phyloP scores from a whole-genome alignment of 1,140 invertebrate species.

The Sitobion miscanthi region DNA sequence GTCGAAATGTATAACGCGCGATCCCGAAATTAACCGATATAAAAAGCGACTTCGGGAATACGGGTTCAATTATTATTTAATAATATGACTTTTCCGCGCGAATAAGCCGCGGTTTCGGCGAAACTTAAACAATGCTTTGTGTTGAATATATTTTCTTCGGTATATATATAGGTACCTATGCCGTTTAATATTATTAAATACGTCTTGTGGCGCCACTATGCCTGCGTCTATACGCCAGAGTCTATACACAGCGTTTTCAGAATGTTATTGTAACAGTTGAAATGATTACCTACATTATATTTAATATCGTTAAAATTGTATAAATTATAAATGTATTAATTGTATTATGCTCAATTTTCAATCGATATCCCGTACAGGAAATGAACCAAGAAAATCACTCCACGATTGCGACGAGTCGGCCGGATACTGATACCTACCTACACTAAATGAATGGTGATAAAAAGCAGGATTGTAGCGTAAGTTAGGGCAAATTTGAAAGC shows the following conservation, averaged over 20 bases:
- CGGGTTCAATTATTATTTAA: background rate
- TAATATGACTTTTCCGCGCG: background rate
- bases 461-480: background rate
- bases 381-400: background rate
- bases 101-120: background rate
- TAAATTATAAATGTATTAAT: background rate
- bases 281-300: background rate
- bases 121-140: background rate
- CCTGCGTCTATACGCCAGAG: too few relatives aligned
- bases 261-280: background rate
- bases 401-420: too few relatives aligned
- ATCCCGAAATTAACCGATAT: background rate
- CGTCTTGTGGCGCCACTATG: background rate
- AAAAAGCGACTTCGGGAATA: background rate
- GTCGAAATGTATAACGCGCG: background rate
- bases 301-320: background rate
- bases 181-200: background rate
- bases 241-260: background rate
- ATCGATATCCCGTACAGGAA: background rate
- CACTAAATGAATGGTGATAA: background rate
- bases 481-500: background rate
- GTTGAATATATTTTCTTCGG: background rate
- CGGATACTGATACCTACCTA: background rate
- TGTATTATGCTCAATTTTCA: background rate
- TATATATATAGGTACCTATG: background rate